Conservation (phyloP, 2,797 vertebrate genomes). For the Urosaurus nigricauda region DNA sequence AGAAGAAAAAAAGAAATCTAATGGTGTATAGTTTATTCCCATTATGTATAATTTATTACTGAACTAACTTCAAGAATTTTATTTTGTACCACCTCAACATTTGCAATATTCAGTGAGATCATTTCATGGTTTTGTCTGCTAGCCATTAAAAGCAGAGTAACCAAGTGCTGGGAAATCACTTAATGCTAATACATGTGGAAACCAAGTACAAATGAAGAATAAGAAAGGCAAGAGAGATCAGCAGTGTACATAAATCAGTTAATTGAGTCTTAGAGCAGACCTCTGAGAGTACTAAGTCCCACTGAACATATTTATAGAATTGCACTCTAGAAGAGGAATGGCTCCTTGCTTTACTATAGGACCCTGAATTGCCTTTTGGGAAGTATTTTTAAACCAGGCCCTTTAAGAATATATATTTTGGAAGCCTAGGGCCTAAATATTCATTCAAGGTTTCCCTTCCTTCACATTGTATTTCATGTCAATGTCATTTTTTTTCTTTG, state of each 20-base stretch:
- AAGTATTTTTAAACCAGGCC: neutral
- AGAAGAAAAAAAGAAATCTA: too few species aligned
- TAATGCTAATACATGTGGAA: neutral
- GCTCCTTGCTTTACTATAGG: neutral
- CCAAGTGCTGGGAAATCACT: neutral
- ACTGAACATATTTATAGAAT: neutral
- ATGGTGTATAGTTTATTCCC: too few species aligned
- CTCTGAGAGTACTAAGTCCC: neutral
- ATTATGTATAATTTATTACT: too few species aligned
- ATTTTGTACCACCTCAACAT: neutral
- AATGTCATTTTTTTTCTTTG: neutral
- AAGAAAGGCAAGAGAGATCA: too few species aligned
- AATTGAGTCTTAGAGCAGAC: too few species aligned
- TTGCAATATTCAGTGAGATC: neutral
- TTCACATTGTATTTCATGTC: neutral
- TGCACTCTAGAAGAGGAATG: neutral
- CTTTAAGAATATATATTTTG: neutral
- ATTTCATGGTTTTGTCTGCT: neutral
- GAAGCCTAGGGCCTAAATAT: neutral
- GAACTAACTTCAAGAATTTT: neutral
- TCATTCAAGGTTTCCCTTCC: neutral
- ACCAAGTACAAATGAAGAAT: neutral
- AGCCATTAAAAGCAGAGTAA: neutral
- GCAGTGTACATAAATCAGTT: too few species aligned
- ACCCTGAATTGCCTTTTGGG: neutral